phyloP scores from a whole-genome alignment of 92 coral and sea anemone species.

The Epizoanthus ramosus region DNA sequence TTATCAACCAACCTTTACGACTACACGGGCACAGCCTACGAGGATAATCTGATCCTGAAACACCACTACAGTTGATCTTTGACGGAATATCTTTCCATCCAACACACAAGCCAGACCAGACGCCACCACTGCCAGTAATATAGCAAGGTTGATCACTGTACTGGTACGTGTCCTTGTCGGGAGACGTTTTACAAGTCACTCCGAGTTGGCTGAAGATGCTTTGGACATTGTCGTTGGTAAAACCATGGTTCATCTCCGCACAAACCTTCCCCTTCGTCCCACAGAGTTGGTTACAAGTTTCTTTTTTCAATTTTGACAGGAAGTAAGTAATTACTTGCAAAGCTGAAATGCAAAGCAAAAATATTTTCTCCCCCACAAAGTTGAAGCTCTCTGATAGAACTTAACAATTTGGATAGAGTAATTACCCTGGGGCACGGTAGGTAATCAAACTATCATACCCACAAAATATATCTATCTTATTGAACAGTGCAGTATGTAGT shows the following conservation, averaged over 20 bases:
- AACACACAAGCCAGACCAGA: neutral
- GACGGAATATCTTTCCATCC: slow-evolving; percentile 4
- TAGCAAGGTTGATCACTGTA: neutral
- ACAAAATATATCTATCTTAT: too few species aligned
- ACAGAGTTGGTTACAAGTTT: neutral
- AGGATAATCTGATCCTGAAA: too few species aligned
- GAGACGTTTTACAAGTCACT: neutral
- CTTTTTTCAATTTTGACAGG: too few species aligned
- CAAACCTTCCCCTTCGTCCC: neutral
- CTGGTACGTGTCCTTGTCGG: neutral
- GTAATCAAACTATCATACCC: too few species aligned
- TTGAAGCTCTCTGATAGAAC: too few species aligned
- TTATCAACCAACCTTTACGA: neutral
- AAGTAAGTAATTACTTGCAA: neutral
- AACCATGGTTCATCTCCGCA: slow-evolving; percentile 6
- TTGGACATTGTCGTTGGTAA: neutral
- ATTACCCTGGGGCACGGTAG: too few species aligned
- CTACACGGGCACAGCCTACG: slow-evolving; percentile 16
- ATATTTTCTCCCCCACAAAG: too few species aligned
- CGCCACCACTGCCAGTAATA: neutral
- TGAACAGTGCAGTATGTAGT: too few species aligned
- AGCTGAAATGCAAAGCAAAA: too few species aligned
- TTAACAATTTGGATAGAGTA: too few species aligned
- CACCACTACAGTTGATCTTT: neutral
- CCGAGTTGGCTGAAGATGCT: neutral